phyloP scores from a whole-genome alignment of 2,888 invertebrate genomes.

The Caenorhabditis sp. region DNA sequence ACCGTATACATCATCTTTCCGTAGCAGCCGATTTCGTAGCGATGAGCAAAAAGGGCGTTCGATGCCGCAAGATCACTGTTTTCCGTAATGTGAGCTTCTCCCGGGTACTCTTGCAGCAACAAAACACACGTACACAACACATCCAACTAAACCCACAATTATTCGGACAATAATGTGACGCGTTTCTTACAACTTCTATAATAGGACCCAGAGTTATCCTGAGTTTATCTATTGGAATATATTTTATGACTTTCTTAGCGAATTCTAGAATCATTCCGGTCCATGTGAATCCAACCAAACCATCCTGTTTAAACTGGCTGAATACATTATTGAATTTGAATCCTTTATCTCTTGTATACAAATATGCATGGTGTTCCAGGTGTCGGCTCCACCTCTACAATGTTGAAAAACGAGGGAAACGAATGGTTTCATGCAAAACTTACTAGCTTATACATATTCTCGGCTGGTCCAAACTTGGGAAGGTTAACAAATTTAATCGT shows the following conservation, averaged over 20 bases:
- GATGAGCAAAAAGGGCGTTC: constrained; percentile 1
- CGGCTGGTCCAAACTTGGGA: background rate
- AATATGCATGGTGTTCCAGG: background rate
- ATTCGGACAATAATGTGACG: background rate
- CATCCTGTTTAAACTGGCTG: background rate
- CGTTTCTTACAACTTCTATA: background rate
- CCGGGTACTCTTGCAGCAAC: background rate
- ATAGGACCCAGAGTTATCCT: background rate
- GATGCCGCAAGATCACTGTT: background rate
- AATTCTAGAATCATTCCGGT: background rate
- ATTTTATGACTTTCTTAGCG: background rate
- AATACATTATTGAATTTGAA: background rate
- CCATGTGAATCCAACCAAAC: constrained; percentile 4
- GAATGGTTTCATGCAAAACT: background rate
- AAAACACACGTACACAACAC: background rate
- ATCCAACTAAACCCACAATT: background rate
- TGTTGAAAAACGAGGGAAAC: background rate
- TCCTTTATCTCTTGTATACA: background rate
- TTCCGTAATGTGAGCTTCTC: background rate
- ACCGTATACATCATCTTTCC: background rate
- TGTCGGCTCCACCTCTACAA: constrained; percentile 1
- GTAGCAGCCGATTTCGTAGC: constrained; percentile 6
- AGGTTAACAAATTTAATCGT: background rate
- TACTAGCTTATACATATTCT: background rate
- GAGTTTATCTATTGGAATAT: background rate